These are phyloP conservation scores for Harpagus bidentatus DNA, from an alignment of 2,113 vertebrate genomes.

Conservation along the genomic window DNA sequence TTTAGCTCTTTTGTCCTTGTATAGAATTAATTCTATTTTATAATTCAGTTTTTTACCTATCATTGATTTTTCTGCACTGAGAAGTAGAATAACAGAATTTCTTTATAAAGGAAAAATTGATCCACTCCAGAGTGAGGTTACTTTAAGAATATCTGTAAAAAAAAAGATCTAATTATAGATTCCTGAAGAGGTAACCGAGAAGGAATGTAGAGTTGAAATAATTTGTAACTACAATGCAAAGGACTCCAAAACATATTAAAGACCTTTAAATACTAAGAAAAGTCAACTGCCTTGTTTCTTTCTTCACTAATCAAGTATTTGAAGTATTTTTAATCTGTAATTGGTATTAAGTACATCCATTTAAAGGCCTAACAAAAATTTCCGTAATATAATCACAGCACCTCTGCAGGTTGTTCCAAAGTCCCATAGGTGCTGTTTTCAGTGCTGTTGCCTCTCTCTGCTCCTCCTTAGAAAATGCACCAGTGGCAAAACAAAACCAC, in stretches of 20 bases:
- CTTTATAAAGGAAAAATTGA: background rate
- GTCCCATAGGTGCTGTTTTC: background rate
- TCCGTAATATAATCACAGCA: no score
- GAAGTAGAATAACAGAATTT: background rate
- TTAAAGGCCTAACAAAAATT: background rate
- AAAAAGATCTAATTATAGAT: background rate
- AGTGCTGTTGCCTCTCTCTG: background rate
- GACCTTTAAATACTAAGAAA: background rate
- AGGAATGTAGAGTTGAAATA: background rate
- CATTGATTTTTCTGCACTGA: slow-evolving; percentile 17
- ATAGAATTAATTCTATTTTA: background rate
- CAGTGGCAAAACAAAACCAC: background rate
- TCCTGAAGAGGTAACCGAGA: background rate
- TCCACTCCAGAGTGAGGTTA: background rate
- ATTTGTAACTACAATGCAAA: background rate
- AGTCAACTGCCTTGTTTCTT: background rate
- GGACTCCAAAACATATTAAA: background rate
- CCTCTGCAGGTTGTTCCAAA: background rate
- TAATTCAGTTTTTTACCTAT: background rate
- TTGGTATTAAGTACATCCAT: background rate
- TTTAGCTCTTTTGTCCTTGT: background rate
- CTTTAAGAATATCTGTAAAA: background rate
- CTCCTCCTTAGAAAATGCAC: background rate
- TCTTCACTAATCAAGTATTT: background rate
- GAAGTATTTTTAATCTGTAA: background rate